phyloP scores from a whole-genome alignment of 2,888 invertebrate genomes.

The Plagodis pulveraria region DNA sequence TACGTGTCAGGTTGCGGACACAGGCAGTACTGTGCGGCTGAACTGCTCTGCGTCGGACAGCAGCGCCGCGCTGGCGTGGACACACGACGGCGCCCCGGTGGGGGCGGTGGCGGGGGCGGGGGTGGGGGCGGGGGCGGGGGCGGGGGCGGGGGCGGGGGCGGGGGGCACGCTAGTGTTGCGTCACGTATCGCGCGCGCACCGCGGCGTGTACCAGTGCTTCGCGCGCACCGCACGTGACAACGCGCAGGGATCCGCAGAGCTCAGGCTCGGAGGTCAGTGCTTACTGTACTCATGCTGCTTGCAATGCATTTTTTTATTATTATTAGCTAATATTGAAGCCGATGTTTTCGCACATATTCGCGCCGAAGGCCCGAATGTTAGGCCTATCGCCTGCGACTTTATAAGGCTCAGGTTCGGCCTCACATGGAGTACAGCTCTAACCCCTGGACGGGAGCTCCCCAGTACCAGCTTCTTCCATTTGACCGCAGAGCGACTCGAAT shows the following conservation, averaged over 20 bases:
- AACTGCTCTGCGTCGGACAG: constrained; percentile 86
- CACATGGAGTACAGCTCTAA: too few relatives aligned
- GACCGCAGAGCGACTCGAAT: too few relatives aligned
- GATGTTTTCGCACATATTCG: too few relatives aligned
- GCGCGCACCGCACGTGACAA: constrained; percentile 88
- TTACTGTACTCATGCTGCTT: neutral
- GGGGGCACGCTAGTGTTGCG: constrained; percentile 58
- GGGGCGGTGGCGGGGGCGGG: constrained; percentile 40
- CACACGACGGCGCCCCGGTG: constrained; percentile 88
- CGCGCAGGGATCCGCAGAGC: constrained; percentile 90
- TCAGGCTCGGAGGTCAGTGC: constrained; percentile 88
- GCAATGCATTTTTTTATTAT: too few relatives aligned
- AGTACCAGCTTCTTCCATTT: too few relatives aligned
- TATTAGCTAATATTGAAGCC: too few relatives aligned
- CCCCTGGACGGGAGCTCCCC: too few relatives aligned
- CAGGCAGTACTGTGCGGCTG: constrained; percentile 87
- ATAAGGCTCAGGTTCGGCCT: too few relatives aligned
- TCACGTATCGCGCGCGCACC: constrained; percentile 88
- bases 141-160: constrained; percentile 16
- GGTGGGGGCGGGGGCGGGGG: neutral
- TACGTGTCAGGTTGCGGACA: constrained; percentile 87
- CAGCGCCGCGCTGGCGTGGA: constrained; percentile 86
- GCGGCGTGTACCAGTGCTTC: constrained; percentile 95
- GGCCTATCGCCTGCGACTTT: too few relatives aligned
- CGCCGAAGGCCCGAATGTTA: too few relatives aligned